Percentiles rank a stretch among this genome's conserved stretches.
phyloP scores from a whole-genome alignment of 64 coral and sea anemone genomes.

The Cladopsammia gracilis region DNA sequence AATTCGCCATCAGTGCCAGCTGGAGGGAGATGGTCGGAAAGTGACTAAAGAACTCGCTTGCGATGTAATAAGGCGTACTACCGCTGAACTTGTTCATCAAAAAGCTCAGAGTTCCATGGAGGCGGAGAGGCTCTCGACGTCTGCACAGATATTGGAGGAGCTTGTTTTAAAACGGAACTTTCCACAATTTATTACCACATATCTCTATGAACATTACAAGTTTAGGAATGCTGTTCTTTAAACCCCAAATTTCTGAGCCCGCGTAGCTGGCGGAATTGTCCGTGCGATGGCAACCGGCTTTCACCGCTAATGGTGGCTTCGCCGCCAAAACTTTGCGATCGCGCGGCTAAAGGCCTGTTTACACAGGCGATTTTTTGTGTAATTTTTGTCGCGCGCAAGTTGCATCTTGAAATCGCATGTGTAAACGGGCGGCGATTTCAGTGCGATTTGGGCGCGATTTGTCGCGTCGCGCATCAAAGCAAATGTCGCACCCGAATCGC shows the following conservation, averaged over 20 bases:
- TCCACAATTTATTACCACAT: constrained; percentile 85
- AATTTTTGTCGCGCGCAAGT: too few relatives aligned
- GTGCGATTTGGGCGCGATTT: too few relatives aligned
- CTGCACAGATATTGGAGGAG: constrained; percentile 76
- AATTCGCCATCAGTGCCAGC: constrained; percentile 73
- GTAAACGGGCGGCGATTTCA: too few relatives aligned
- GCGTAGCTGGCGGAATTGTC: not conserved
- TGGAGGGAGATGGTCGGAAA: constrained; percentile 72
- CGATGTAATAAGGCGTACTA: constrained; percentile 26
- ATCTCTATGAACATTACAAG: constrained; percentile 82
- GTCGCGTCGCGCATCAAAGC: too few relatives aligned
- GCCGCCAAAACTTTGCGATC: too few relatives aligned
- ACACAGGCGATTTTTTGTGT: too few relatives aligned
- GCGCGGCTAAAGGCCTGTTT: too few relatives aligned
- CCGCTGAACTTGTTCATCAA: constrained; percentile 37
- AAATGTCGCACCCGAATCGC: too few relatives aligned
- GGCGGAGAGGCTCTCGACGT: constrained; percentile 22
- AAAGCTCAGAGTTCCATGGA: constrained; percentile 26
- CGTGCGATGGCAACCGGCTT: not conserved
- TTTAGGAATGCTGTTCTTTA: constrained; percentile 17
- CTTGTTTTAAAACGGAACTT: constrained; percentile 78
- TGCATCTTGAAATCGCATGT: too few relatives aligned
- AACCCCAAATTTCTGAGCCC: not conserved
- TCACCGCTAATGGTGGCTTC: too few relatives aligned
- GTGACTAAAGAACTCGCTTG: constrained; percentile 65